These are phyloP conservation scores for Glareola pratincola DNA, from an alignment of 2,113 vertebrate genomes.

Conservation along the genomic window DNA sequence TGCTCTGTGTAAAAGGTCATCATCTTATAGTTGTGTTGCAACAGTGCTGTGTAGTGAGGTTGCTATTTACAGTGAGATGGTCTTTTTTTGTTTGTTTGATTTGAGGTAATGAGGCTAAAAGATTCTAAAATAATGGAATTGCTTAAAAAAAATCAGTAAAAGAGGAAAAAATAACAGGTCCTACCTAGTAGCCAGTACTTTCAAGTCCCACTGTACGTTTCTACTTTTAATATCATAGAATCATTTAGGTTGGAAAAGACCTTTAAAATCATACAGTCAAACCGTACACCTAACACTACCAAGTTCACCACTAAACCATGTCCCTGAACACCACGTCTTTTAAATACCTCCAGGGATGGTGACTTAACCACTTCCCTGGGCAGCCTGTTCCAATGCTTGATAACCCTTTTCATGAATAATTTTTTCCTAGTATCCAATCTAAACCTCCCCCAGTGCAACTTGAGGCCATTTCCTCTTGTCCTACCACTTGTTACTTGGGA, in stretches of 20 bases:
- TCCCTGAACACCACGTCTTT: background rate
- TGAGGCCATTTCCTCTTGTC: background rate
- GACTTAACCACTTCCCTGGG: background rate
- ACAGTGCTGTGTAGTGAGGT: background rate
- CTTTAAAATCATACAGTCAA: background rate
- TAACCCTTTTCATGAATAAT: accelerated
- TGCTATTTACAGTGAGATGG: background rate
- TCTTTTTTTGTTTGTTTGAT: background rate
- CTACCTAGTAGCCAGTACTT: background rate
- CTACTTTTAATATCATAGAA: background rate
- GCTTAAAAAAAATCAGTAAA: background rate
- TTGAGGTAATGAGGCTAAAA: background rate
- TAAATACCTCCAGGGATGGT: accelerated
- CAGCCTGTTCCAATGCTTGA: background rate
- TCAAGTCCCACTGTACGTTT: background rate
- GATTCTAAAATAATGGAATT: background rate
- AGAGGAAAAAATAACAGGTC: background rate
- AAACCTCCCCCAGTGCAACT: background rate
- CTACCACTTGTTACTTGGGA: accelerated
- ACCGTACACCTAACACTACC: background rate
- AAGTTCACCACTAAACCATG: background rate
- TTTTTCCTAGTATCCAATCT: background rate
- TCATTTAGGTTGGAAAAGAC: background rate
- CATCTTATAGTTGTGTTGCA: background rate
- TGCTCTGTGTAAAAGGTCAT: background rate